Percentiles rank a stretch among this genome's conserved stretches.
Evolutionary conservation across 2,888 invertebrate genomes (phyloP).

Genomic region (Aphrophora alni): DNA sequence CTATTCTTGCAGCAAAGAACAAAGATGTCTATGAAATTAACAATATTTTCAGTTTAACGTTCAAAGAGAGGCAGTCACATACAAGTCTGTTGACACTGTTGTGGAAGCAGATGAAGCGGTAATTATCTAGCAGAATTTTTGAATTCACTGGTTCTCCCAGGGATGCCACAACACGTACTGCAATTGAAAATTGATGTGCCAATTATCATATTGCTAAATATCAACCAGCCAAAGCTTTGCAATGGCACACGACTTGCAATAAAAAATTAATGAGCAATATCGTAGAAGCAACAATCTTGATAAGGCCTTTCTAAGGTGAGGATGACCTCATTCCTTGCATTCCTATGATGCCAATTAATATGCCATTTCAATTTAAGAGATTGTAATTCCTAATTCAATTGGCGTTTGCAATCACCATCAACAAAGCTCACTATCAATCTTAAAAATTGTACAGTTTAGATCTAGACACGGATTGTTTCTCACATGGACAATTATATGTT

Average conservation of each 20-base stretch:
- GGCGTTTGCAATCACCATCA: slow-evolving; percentile 1
- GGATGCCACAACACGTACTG: not conserved
- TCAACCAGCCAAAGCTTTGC: not conserved
- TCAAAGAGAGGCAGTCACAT: slow-evolving; percentile 1
- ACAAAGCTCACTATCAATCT: not conserved
- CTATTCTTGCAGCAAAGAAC: no score
- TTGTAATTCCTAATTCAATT: slow-evolving; percentile 3
- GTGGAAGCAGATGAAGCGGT: slow-evolving; percentile 31
- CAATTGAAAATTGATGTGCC: not conserved
- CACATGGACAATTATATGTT: not conserved
- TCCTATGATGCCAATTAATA: not conserved
- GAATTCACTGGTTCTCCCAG: slow-evolving; percentile 39
- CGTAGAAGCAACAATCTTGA: not conserved
- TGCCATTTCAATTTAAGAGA: not conserved
- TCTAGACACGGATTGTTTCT: not conserved
- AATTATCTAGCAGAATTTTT: slow-evolving; percentile 49
- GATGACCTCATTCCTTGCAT: no score
- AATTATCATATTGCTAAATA: slow-evolving; percentile 10
- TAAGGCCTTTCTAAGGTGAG: not conserved
- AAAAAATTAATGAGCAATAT: not conserved
- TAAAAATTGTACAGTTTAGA: not conserved
- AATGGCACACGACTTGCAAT: not conserved
- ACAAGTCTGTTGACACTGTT: slow-evolving; percentile 40
- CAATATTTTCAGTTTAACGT: not conserved
- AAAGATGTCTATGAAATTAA: no score